phyloP scores from a whole-genome alignment of 2,888 invertebrate species.

The Lasiommata megera region DNA sequence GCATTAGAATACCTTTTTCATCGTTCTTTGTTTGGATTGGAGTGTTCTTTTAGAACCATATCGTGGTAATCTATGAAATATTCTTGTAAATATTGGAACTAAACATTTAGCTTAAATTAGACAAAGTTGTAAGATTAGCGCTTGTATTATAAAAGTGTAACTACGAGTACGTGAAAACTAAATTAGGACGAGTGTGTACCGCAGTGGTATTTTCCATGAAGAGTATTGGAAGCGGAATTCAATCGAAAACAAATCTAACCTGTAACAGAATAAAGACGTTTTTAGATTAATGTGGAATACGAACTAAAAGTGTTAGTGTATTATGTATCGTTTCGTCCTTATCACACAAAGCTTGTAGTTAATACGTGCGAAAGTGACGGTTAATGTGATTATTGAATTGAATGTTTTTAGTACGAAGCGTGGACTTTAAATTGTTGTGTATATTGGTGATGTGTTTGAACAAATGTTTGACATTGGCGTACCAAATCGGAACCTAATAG shows the following conservation, averaged over 20 bases:
- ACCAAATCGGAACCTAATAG: neutral
- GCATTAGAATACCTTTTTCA: neutral
- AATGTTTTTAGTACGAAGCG: neutral
- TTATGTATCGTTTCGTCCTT: neutral
- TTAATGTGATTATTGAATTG: slow-evolving; percentile 2
- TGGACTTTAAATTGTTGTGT: slow-evolving; percentile 6
- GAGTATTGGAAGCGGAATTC: neutral
- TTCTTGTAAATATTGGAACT: neutral
- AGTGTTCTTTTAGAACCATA: neutral
- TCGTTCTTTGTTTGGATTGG: neutral
- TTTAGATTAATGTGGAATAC: neutral
- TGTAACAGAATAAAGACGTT: neutral
- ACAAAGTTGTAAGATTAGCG: neutral
- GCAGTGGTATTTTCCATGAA: neutral
- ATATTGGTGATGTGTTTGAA: slow-evolving; percentile 17
- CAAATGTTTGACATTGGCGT: slow-evolving; percentile 20
- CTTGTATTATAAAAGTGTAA: neutral
- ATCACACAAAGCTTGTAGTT: neutral
- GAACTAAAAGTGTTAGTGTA: neutral
- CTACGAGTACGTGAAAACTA: neutral
- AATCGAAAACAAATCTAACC: neutral
- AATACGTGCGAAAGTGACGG: neutral
- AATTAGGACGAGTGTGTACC: neutral
- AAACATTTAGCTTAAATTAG: neutral
- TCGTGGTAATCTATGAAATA: neutral